Evolutionary conservation across 2,888 invertebrate species (phyloP).

Genomic region (Corythucha ciliata): DNA sequence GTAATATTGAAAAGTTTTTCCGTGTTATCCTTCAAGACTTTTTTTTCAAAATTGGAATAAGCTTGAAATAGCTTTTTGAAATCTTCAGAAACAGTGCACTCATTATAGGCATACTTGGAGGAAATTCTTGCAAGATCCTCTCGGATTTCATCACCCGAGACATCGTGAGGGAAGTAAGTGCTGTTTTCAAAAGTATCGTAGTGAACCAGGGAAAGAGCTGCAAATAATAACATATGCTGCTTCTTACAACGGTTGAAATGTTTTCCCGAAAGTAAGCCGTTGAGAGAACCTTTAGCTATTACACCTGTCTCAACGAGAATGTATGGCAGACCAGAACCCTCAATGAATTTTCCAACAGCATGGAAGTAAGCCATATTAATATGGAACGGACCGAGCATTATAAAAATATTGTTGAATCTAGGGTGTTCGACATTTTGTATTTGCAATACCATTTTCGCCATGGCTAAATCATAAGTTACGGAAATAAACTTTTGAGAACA

Average conservation of each 20-base stretch:
- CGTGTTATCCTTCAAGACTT: too few relatives aligned
- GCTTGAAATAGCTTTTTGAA: too few relatives aligned
- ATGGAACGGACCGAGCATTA: constrained; percentile 8
- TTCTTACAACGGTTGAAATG: constrained; percentile 10
- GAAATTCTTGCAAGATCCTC: too few relatives aligned
- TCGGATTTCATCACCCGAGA: too few relatives aligned
- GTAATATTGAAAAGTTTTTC: too few relatives aligned
- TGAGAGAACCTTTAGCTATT: constrained; percentile 5
- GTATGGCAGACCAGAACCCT: constrained; percentile 6
- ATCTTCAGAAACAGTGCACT: too few relatives aligned
- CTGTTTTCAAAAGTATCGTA: too few relatives aligned
- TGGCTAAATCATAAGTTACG: constrained; percentile 6
- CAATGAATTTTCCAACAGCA: constrained; percentile 12
- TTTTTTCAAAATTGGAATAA: too few relatives aligned
- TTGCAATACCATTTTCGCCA: constrained; percentile 10
- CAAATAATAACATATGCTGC: neutral
- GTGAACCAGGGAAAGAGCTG: neutral
- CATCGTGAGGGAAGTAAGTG: too few relatives aligned
- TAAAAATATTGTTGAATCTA: constrained; percentile 1
- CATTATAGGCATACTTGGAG: too few relatives aligned
- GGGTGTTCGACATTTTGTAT: constrained; percentile 4
- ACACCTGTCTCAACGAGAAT: neutral
- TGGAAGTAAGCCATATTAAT: constrained; percentile 8
- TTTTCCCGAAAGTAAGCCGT: neutral
- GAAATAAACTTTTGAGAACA: constrained; percentile 4